Evolutionary conservation across 1,140 invertebrate genomes (phyloP), one percentile per base, ranked within the genome.

Genomic region (Meloidogyne chitwoodi): DNA sequence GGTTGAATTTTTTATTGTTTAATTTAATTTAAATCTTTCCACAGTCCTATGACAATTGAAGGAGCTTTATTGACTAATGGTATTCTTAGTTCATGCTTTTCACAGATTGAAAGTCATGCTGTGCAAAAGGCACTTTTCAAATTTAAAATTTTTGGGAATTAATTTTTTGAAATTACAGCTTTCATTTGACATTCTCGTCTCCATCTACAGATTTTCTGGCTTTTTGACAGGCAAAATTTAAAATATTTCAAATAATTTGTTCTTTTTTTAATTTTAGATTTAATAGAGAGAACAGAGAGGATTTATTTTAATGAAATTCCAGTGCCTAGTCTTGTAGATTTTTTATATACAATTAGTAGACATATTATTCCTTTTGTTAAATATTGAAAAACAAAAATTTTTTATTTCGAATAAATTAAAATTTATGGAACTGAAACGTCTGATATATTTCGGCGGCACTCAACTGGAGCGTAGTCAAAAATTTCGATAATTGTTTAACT

Each of bases 81-180:
- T 76, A 92, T 96, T 4, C 90, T 94, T 0, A 93, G 93, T 1
- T 97, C 95, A 0, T 98, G 95, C 87, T 99, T 98, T 88, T 95
- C 95, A 0, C 89, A 94, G 12, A 90, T 98, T 19, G 90, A 93
- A 85, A 93, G 92, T 88, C 93, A 75, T 56, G 29, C 22, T 10
- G 11, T 75, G 6, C 38, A 56, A 29, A 75, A 56, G 63, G 31
- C 66, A 26, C 31, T 64, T 24, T 22, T 10, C 19, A 8, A 34
- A 10, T 34, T 11, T 65, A 10, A 63, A 22, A 64, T 27, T 27
- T 61, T 95, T 81, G 87, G 88, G n/a, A n/a, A n/a, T n/a, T n/a
- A n/a, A n/a, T n/a, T n/a, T n/a, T n/a, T n/a, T n/a, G n/a, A n/a
- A n/a, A n/a, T n/a, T n/a, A 62, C 81, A 83, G 77, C 61, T 83